Conservation (phyloP, 2,797 vertebrate genomes). For the Semotilus atromaculatus region DNA sequence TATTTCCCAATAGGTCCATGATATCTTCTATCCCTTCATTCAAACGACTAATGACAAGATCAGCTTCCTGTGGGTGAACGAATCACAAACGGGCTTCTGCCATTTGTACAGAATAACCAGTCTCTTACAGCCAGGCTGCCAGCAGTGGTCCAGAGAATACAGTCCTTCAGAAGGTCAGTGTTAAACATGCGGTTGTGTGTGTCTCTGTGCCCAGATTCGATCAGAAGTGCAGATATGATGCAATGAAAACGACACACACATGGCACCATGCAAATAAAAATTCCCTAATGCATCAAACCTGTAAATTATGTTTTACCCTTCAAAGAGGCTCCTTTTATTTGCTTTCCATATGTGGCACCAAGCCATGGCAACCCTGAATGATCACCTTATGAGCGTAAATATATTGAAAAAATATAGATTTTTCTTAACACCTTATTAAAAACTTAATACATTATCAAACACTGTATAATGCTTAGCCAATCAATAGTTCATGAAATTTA, state of each 20-base stretch:
- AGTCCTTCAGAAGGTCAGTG: constrained; percentile 52
- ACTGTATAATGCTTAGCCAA: not conserved
- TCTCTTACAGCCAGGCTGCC: constrained; percentile 71
- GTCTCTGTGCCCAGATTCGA: not conserved
- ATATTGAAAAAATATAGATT: not conserved
- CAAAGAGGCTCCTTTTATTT: not conserved
- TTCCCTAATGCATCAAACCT: not conserved
- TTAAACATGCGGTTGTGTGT: not conserved
- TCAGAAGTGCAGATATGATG: not conserved
- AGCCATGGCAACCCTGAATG: not conserved
- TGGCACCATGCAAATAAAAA: not conserved
- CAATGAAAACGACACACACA: not conserved
- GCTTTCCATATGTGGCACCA: not conserved
- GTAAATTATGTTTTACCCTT: not conserved
- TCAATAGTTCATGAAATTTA: not conserved
- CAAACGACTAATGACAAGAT: constrained; percentile 81
- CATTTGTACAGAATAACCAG: constrained; percentile 85
- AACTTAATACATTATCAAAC: not conserved
- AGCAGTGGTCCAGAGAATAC: constrained; percentile 79
- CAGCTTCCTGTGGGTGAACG: constrained; percentile 84
- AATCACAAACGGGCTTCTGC: constrained; percentile 86
- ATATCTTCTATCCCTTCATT: constrained; percentile 87
- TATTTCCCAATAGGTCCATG: constrained; percentile 79
- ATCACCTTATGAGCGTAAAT: not conserved
- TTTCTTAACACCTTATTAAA: not conserved